Evolutionary conservation across 2,888 invertebrate genomes (phyloP), one percentile per base, ranked within the genome.

Genomic region (Cryptophagus acutangulus): DNA sequence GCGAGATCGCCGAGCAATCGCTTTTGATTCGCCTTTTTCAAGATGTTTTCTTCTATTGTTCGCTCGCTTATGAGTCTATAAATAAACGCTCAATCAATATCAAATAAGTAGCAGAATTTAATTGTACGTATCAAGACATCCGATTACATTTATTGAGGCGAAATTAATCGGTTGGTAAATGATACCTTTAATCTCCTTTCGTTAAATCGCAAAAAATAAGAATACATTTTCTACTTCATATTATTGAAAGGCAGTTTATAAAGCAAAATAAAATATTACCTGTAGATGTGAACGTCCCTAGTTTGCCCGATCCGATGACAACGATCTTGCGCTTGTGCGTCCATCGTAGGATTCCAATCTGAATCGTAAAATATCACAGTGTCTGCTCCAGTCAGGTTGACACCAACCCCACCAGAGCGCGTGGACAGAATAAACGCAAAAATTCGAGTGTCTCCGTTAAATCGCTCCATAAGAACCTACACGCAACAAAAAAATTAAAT

Each of bases 321-420:
- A 55, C 95, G 80, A 74, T 92, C 92, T 71, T 91, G 91, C 49
- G 91, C 92, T 69, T 93, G 92, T 45, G 96, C 96, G 75, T 99
- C 99, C 96, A 99, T 97, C 3, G 96, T 97, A 36, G 97, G 97
- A 78, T 97, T 97, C 97, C 96, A 97, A 73, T 97, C 96, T 47
- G 94, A 95, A 75, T 99, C 99, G 71, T 99, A 99, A 75, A 99
- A 99, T 67, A 99, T 88, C 54, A 99, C 97, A 57, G 94, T 92
- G 74, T 99, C 99, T 30, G 99, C 99, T 51, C 97, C 99, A 18
- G 96, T 97, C 54, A 99, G 77, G 77, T 99, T 99, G 34, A 99
- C 90, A 39, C 99, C 97, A 31, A 99, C 86, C 60, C 97, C 97
- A 59, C 97, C 97, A 38, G 94, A 93, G 43, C 99, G 81, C 35